phyloP scores from a whole-genome alignment of 2,113 vertebrate genomes.

The Elachura formosa region DNA sequence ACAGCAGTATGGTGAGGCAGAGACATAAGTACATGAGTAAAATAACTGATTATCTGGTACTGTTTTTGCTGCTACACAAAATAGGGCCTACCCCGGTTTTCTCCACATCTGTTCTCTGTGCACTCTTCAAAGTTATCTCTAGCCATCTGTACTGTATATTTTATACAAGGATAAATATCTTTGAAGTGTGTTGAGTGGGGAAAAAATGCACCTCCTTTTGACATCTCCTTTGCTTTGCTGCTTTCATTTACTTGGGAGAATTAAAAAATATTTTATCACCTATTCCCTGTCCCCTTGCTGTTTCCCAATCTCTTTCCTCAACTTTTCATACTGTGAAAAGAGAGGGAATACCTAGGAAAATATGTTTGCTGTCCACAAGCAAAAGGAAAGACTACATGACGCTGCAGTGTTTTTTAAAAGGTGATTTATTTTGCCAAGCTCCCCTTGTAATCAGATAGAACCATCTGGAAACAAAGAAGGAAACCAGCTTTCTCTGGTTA shows the following conservation, averaged over 20 bases:
- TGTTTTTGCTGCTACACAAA: conserved; percentile 26
- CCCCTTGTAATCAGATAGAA: background rate
- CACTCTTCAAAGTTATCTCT: background rate
- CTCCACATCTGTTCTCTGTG: background rate
- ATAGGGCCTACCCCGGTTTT: background rate
- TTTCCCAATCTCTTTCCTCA: background rate
- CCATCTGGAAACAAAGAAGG: conserved; percentile 24
- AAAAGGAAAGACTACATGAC: background rate
- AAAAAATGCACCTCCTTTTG: background rate
- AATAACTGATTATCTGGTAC: conserved; percentile 37
- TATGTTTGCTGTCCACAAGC: background rate
- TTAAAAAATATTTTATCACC: conserved; percentile 55
- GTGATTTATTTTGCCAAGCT: conserved; percentile 11
- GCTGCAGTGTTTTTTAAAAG: conserved; percentile 3
- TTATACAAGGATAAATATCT: background rate
- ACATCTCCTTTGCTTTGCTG: conserved; percentile 16
- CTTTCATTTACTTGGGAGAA: conserved; percentile 37
- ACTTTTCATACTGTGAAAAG: conserved; percentile 17
- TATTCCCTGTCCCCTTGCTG: background rate
- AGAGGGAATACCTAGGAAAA: conserved; percentile 27
- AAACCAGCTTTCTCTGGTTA: background rate
- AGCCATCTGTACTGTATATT: background rate
- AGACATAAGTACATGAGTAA: background rate
- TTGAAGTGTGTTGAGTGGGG: background rate
- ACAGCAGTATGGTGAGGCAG: background rate